phyloP scores from a whole-genome alignment of 2,113 vertebrate genomes.

The Bubo scandiacus region DNA sequence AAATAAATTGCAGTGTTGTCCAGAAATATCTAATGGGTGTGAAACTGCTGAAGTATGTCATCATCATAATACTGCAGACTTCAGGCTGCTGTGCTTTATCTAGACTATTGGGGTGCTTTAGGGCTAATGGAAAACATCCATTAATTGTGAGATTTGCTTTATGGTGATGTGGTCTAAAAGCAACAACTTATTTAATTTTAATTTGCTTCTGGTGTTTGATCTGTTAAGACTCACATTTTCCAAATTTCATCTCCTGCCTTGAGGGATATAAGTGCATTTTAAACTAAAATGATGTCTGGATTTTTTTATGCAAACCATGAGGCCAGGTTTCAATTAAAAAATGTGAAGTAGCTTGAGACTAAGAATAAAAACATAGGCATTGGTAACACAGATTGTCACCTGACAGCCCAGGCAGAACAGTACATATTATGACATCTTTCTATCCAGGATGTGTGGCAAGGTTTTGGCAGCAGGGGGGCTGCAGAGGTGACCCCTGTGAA shows the following conservation, averaged over 20 bases:
- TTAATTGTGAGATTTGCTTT: constrained; percentile 15
- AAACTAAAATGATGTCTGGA: not conserved
- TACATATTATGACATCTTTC: not conserved
- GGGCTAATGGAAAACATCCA: not conserved
- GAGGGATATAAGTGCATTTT: not conserved
- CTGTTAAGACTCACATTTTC: not conserved
- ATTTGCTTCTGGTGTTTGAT: constrained; percentile 16
- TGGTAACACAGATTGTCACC: not conserved
- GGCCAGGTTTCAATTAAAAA: not conserved
- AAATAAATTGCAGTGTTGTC: not conserved
- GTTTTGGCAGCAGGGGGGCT: not conserved
- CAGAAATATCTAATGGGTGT: not conserved
- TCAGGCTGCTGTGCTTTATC: not conserved
- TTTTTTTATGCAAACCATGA: not conserved
- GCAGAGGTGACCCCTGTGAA: not conserved
- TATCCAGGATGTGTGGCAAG: not conserved
- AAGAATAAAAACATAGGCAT: not conserved
- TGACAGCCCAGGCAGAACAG: not conserved
- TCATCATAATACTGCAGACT: not conserved
- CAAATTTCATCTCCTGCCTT: not conserved
- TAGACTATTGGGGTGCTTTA: not conserved
- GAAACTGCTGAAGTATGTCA: not conserved
- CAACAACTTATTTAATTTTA: constrained; percentile 5
- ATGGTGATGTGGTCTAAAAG: not conserved
- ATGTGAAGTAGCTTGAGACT: not conserved